Base-by-base conservation (phyloP, 2,113 vertebrate species). In the Pithys albifrons region DNA sequence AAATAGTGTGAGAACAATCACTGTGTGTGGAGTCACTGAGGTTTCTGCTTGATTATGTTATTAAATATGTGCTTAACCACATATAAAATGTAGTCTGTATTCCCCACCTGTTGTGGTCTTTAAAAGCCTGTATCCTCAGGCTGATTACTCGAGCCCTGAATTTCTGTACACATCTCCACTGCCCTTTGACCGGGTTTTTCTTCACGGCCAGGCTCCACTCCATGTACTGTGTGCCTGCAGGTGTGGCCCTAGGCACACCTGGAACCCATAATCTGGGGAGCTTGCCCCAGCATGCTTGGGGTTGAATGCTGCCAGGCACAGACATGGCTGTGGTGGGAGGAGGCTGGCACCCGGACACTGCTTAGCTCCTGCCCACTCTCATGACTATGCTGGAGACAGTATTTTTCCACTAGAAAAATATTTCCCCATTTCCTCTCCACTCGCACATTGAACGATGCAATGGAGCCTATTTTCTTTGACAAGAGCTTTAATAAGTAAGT, bases 391-490 rank as follows among this genome's bases (percentile, higher is more conserved):
- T 31, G 52, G 59, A 84, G 33, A 64, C 1, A 67, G 51, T 89
- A 72, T 52, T 97, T 96, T 92, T 95, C 91, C 83, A 91, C 43
- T 51, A 28, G 59, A 71, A 80, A 86, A 81, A 7, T 49, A 31
- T 71, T 87, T 57, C 31, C 15, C 20, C 16, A 4, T n/a, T 96
- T 96, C 52, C 59, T 72, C 58, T 94, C 7, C 0, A 35, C 57
- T 65, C 57, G 37, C 3, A 31, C 3, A 0, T 12, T 43, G 31
- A 52, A 29, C 24, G 37, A 41, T 7, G 19, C 7, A 49, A 78
- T 19, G 31, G 9, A 82, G 7, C 11, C 8, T 7, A 6, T 82
- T 83, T 33, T 85, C 58, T 79, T 57, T 79, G n/a, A 73, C 11
- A 43, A 69, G 35, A 0, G 0, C 14, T 87, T 93, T 78, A 69